Evolutionary conservation across 2,113 vertebrate species (phyloP), one percentile per base, ranked within the genome.

Genomic region (Sprattus sprattus): DNA sequence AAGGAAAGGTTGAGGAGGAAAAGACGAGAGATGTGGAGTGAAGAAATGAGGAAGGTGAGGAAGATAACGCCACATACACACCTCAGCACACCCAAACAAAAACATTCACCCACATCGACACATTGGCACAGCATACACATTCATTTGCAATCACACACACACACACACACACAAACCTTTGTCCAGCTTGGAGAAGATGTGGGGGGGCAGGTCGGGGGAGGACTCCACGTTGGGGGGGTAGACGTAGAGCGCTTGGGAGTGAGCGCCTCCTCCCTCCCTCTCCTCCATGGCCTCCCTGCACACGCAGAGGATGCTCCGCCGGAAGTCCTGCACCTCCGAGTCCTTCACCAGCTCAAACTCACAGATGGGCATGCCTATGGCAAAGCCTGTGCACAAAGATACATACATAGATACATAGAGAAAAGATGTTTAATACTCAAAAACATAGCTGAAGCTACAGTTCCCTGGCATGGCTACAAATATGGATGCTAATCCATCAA

Each of bases 221-320:
- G 95, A 95, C 84, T 96, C 95, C 44, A 96, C 89, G 0, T 95
- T 95, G 67, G 95, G 95, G 5, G 95, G 95, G 67, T 96, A 96
- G 39, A 96, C 95, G 0, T 96, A 96, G 52, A 95, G 92, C 0
- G 95, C 95, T 86, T 95, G 95, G 71, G 93, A 95, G 85, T 95
- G 94, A 57, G 95, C 93, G 0, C 95, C 95, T 0, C 92, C 94
- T 0, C 93, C 94, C 15, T 95, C 95, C 0, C 95, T 84, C 83
- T 95, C 94, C 90, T 96, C 95, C 94, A 96, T 94, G 3, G 95
- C 95, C 67, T 95, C 95, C 46, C 94, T 93, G 91, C 95, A 96
- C 82, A 94, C 94, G 9, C 94, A 93, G 88, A 95, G 90, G 80
- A 94, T 93, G 81, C 91, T 89, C 11, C 90, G 89, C 0, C 93